phyloP scores from a whole-genome alignment of 2,888 invertebrate genomes.

The Erebia palarica region DNA sequence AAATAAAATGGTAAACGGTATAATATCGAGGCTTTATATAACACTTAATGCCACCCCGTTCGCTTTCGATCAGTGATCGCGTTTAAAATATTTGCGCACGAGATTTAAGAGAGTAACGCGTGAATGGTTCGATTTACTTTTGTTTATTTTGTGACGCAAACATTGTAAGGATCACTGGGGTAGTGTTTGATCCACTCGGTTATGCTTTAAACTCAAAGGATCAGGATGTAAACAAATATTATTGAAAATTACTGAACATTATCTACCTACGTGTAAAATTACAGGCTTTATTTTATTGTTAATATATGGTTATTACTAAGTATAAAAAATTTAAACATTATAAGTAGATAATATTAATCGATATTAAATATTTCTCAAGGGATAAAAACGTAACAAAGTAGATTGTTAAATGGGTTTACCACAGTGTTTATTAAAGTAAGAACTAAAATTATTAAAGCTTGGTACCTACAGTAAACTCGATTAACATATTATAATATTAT shows the following conservation, averaged over 20 bases:
- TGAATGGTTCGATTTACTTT: constrained; percentile 40
- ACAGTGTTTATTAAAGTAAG: too few relatives aligned
- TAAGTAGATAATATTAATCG: not conserved
- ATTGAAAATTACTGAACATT: not conserved
- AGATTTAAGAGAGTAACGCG: constrained; percentile 47
- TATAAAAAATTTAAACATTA: not conserved
- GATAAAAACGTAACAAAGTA: too few relatives aligned
- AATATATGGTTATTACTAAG: too few relatives aligned
- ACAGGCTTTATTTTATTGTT: too few relatives aligned
- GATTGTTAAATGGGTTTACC: too few relatives aligned
- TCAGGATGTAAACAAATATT: not conserved
- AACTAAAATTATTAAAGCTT: too few relatives aligned
- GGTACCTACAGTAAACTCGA: too few relatives aligned
- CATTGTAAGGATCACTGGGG: constrained; percentile 8
- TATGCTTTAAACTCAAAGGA: not conserved
- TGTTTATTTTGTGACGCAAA: constrained; percentile 32
- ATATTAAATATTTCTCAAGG: too few relatives aligned
- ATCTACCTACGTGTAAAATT: not conserved
- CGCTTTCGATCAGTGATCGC: constrained; percentile 48
- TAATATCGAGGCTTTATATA: constrained; percentile 51
- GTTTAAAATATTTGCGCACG: constrained; percentile 57
- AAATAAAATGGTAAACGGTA: constrained; percentile 35
- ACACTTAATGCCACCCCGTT: constrained; percentile 55
- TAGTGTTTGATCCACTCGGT: not conserved
- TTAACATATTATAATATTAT: too few relatives aligned